Base-by-base conservation (phyloP, 2,888 invertebrate species). In the Keiferia lycopersicella region DNA sequence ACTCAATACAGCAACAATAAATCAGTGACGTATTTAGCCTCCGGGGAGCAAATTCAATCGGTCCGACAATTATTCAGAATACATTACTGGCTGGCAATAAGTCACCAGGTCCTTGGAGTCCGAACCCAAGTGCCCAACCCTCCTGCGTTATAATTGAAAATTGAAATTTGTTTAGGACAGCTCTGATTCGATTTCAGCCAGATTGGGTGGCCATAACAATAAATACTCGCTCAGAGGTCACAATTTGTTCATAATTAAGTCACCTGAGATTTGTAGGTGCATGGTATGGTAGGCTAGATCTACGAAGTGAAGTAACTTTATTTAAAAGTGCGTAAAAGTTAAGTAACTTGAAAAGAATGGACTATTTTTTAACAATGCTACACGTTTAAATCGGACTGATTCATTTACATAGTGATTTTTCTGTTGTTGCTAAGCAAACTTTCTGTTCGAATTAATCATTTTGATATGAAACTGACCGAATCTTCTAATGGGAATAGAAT, bases 141-240 rank as follows among this genome's bases (percentile, higher is more conserved):
- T 82, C 79, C 81, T 79, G 78, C 77, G 82, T 56, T 56, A 87
- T 89, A 90, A 91, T 91, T 90, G 90, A 87, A 88, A 89, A 90
- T 90, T 88, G 87, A 89, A 91, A 91, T 91, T 91, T 91, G 88
- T 90, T 89, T 89, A 90, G 90, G 89, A 86, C 82, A 80, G 80
- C 78, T 71, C 82, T 90, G 88, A 91, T 88, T 91, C 82, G 84
- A 90, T 90, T 88, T 83, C 77, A 81, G 80, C 79, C 80, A 83
- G 86, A 86, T 88, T 84, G 76, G 77, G 73, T 73, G 74, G 80
- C 79, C 83, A 87, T 87, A 86, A 86, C 83, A 85, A 85, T 87
- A 88, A 87, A 89, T 87, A 86, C 79, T 78, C 77, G 77, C 75
- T 68, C 79, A 74, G 76, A 83, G 80, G 80, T 83, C 77, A 50